phyloP scores from a whole-genome alignment of 2,113 vertebrate genomes.

The Thymallus thymallus region DNA sequence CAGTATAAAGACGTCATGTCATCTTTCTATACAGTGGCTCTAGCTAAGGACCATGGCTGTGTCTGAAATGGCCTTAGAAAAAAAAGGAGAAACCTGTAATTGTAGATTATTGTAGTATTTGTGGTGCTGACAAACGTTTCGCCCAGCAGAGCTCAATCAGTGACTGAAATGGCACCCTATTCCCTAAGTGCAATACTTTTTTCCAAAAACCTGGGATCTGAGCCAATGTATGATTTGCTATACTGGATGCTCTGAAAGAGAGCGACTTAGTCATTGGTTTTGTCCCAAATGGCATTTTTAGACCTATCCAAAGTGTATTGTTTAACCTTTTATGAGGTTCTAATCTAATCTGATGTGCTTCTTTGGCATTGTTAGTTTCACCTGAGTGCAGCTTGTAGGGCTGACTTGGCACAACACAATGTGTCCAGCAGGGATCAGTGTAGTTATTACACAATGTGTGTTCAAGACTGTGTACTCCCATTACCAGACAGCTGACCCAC shows the following conservation, averaged over 20 bases:
- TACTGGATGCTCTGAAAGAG: too few species aligned
- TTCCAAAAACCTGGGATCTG: too few species aligned
- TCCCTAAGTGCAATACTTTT: too few species aligned
- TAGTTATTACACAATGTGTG: background rate
- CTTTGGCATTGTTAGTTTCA: background rate
- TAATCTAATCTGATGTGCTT: background rate
- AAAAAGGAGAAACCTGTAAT: too few species aligned
- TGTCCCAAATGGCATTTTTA: too few species aligned
- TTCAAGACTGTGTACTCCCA: background rate
- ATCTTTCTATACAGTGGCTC: slow-evolving; percentile 49
- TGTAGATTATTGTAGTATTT: too few species aligned
- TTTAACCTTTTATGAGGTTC: background rate
- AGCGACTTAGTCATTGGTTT: too few species aligned
- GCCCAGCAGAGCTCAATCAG: too few species aligned
- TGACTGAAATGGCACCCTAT: too few species aligned
- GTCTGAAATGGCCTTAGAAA: background rate
- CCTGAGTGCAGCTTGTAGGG: background rate
- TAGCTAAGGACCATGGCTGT: slow-evolving; percentile 41
- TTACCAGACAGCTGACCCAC: slow-evolving; percentile 18
- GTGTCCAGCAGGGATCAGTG: background rate
- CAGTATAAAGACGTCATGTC: slow-evolving; percentile 47
- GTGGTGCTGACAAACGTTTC: too few species aligned
- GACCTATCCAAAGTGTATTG: too few species aligned
- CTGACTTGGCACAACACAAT: background rate
- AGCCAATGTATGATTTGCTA: background rate